These are phyloP conservation scores for Diaprepes abbreviatus DNA, from an alignment of 2,888 invertebrate species.

Conservation along the genomic window DNA sequence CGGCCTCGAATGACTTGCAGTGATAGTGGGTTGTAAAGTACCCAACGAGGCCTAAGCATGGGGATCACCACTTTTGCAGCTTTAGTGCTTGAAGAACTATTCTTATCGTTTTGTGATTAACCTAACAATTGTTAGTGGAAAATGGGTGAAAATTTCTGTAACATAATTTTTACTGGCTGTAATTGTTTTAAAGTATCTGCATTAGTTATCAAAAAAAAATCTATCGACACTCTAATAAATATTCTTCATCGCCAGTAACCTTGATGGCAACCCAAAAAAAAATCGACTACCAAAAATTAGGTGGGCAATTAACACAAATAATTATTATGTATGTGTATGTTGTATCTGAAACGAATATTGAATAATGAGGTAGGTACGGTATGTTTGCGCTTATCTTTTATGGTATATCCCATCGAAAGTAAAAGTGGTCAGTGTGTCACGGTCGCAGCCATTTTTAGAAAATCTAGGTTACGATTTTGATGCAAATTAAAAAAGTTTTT, in stretches of 20 bases:
- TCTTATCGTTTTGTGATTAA: too few relatives aligned
- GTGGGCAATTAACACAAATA: conserved; percentile 35
- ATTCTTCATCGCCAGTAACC: conserved; percentile 18
- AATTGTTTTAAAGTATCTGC: too few relatives aligned
- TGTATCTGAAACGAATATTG: conserved; percentile 32
- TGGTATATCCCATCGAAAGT: conserved; percentile 57
- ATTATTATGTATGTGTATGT: conserved; percentile 29
- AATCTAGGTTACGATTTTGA: conserved; percentile 30
- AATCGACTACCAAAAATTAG: conserved; percentile 26
- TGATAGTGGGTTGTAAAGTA: too few relatives aligned
- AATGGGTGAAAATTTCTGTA: too few relatives aligned
- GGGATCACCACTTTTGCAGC: too few relatives aligned
- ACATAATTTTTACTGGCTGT: too few relatives aligned
- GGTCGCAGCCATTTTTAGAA: conserved; percentile 35
- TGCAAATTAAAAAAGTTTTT: neutral
- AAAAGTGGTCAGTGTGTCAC: conserved; percentile 61
- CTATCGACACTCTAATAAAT: neutral
- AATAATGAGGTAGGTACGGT: conserved; percentile 36
- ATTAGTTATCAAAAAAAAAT: too few relatives aligned
- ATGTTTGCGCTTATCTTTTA: conserved; percentile 38
- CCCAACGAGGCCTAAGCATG: too few relatives aligned
- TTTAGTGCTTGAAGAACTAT: too few relatives aligned
- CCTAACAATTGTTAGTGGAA: too few relatives aligned
- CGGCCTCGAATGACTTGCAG: too few relatives aligned
- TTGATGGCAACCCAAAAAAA: conserved; percentile 21